A percentile compares a stretch with the other conserved stretches of the same genome.
phyloP scores from a whole-genome alignment of 2,797 vertebrate species.

The Parambassis ranga region DNA sequence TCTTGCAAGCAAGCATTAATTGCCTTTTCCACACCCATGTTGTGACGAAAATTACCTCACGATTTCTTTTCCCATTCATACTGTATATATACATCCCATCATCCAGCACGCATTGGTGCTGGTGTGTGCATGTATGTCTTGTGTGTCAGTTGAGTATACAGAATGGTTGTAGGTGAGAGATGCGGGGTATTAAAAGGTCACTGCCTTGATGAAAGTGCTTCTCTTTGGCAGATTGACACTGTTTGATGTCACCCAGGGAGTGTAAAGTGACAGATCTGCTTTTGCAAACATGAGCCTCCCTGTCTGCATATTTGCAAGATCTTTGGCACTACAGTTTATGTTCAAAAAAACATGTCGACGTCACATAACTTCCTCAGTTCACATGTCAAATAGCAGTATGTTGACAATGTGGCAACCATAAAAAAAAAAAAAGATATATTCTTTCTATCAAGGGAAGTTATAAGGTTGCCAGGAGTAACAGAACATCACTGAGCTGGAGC shows the following conservation, averaged over 20 bases:
- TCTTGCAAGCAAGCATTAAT: constrained; percentile 27
- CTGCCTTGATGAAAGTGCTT: constrained; percentile 36
- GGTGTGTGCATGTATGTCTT: background rate
- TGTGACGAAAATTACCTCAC: constrained; percentile 10
- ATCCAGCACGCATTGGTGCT: background rate
- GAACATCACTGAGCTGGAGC: too few species aligned
- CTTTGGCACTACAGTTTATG: background rate
- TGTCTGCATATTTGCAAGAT: background rate
- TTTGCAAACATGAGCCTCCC: constrained; percentile 9
- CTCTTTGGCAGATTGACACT: constrained; percentile 20
- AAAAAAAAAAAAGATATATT: background rate
- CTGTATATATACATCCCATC: background rate
- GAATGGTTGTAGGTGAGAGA: background rate
- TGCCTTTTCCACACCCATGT: background rate
- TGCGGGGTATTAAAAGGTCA: constrained; percentile 41
- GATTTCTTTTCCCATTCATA: background rate
- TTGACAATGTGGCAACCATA: background rate
- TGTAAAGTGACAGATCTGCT: constrained; percentile 23
- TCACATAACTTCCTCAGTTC: background rate
- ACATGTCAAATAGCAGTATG: background rate
- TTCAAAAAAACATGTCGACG: background rate
- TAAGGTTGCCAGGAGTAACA: too few species aligned
- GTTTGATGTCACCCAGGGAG: constrained; percentile 45
- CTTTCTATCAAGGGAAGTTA: too few species aligned
- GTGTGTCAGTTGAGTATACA: background rate